A percentile compares a stretch with the other conserved stretches of the same genome.
These are phyloP conservation scores for Leptopilina syphax DNA, from an alignment of 2,888 invertebrate species.

Conservation along the genomic window DNA sequence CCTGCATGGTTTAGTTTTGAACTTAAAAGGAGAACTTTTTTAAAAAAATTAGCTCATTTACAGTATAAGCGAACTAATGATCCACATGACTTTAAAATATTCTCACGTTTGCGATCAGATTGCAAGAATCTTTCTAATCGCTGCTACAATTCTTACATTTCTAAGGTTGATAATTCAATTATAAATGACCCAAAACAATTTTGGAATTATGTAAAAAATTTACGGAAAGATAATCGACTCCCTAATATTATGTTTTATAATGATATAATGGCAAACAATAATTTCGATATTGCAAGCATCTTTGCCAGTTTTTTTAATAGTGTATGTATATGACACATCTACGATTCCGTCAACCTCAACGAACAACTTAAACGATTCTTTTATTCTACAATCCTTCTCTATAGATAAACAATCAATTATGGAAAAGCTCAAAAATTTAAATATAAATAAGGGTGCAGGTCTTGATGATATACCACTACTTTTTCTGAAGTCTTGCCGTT, in stretches of 20 bases:
- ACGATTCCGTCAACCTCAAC: not conserved
- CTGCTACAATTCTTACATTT: not conserved
- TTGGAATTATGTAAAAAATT: not conserved
- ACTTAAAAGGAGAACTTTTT: not conserved
- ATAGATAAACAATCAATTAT: not conserved
- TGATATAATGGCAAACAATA: not conserved
- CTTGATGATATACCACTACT: not conserved
- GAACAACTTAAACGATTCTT: not conserved
- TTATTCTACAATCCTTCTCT: not conserved
- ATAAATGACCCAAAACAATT: constrained; percentile 1
- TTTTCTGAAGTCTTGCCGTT: not conserved
- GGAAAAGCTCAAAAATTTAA: not conserved
- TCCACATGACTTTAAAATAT: not conserved
- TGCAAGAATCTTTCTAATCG: not conserved
- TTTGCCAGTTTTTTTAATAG: not conserved
- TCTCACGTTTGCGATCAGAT: not conserved
- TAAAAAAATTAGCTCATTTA: not conserved
- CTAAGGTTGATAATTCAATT: not conserved
- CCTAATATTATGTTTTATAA: not conserved
- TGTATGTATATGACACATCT: not conserved
- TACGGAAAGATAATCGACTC: not conserved
- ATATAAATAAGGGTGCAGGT: not conserved
- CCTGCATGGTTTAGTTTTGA: not conserved
- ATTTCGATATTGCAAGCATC: not conserved
- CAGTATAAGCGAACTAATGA: not conserved